Evolutionary conservation across 1,140 invertebrate genomes (phyloP).

Genomic region (Danaus melanippus): DNA sequence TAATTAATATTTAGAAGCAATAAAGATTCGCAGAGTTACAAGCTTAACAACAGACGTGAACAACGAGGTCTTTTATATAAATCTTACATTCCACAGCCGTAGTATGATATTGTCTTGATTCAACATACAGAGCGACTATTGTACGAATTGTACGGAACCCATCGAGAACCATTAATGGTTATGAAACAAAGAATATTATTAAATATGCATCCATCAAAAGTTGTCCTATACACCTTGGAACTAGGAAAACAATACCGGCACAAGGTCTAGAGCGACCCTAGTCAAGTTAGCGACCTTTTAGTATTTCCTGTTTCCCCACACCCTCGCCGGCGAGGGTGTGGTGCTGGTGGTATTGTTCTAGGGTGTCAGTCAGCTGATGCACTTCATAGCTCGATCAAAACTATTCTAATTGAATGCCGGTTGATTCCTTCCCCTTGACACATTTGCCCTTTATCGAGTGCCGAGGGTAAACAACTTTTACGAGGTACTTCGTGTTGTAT

Average conservation of each 20-base stretch:
- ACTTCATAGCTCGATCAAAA: constrained; percentile 5
- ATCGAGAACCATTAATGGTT: no score
- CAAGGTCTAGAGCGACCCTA: constrained; percentile 1
- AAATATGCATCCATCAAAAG: neutral
- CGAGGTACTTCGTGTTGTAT: neutral
- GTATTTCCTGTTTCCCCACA: neutral
- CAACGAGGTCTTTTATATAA: no score
- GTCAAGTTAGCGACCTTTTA: neutral
- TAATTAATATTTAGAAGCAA: no score
- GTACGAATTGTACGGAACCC: no score
- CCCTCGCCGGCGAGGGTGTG: constrained; percentile 4
- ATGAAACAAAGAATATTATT: neutral
- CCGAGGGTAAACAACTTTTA: neutral
- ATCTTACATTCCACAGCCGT: no score
- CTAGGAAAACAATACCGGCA: no score
- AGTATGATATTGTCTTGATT: no score
- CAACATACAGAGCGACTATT: no score
- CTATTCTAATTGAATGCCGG: constrained; percentile 10
- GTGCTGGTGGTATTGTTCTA: constrained; percentile 9
- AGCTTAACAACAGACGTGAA: no score
- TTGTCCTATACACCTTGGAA: constrained; percentile 2
- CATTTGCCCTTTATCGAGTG: constrained; percentile 8
- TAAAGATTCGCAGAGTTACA: no score
- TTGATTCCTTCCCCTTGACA: constrained; percentile 10
- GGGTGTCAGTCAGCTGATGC: no score